Evolutionary conservation across 2,888 invertebrate species (phyloP).

Genomic region (Luperina nickerlii): DNA sequence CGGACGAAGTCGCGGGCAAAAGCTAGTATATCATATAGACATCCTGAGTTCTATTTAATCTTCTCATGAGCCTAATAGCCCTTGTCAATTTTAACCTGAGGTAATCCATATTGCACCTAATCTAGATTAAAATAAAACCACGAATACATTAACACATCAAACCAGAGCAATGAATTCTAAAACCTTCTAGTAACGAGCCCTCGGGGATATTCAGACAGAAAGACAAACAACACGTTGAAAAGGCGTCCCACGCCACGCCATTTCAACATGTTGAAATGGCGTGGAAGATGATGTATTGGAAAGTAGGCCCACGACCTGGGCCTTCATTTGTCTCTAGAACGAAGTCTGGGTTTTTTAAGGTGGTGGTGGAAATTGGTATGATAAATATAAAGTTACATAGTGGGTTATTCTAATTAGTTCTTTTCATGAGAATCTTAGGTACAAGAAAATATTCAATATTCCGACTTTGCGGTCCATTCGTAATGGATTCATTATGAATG

Average conservation of each 20-base stretch:
- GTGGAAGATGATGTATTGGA: constrained; percentile 54
- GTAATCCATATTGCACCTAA: constrained; percentile 12
- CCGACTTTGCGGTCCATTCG: too few species aligned
- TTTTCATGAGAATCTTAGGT: neutral
- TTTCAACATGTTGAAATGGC: constrained; percentile 39
- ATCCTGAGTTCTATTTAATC: neutral
- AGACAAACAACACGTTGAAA: constrained; percentile 35
- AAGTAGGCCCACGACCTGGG: constrained; percentile 24
- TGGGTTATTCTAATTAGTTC: neutral
- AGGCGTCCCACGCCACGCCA: too few species aligned
- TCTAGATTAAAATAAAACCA: constrained; percentile 27
- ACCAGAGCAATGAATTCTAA: constrained; percentile 53
- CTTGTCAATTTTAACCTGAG: neutral
- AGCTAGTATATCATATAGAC: neutral
- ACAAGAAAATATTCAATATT: neutral
- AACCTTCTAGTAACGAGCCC: constrained; percentile 66
- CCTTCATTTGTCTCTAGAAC: constrained; percentile 27
- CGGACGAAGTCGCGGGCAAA: too few species aligned
- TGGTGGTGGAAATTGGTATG: neutral
- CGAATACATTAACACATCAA: constrained; percentile 36
- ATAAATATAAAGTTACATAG: neutral
- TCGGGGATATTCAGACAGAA: constrained; percentile 70
- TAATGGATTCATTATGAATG: neutral
- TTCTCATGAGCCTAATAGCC: neutral
- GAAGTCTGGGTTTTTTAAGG: neutral